A percentile compares a stretch with the other conserved stretches of the same genome.
Evolutionary conservation across 2,113 vertebrate genomes (phyloP).

Genomic region (Malurus elegans): DNA sequence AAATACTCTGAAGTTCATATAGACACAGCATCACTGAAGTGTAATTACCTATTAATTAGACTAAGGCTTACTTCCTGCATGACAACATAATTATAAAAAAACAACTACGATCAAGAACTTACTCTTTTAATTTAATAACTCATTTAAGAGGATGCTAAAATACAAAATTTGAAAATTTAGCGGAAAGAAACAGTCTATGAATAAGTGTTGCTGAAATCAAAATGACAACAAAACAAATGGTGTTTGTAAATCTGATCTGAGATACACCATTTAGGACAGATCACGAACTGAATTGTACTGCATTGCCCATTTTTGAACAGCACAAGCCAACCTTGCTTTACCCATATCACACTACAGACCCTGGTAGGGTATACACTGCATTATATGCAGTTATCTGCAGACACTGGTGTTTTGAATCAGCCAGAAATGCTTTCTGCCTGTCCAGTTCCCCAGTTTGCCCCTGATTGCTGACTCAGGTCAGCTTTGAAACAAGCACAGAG

Average conservation of each 20-base stretch:
- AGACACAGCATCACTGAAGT: rapidly evolving
- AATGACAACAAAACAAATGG: not conserved
- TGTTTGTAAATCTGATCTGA: not conserved
- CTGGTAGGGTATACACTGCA: not conserved
- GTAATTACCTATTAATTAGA: not conserved
- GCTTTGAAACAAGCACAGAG: not conserved
- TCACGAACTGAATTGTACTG: not conserved
- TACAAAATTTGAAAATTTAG: not conserved
- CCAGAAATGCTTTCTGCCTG: not conserved
- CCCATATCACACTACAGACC: not conserved
- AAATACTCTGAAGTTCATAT: not conserved
- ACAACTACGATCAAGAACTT: not conserved
- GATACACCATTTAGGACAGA: not conserved
- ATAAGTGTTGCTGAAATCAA: not conserved
- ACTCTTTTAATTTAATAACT: not conserved
- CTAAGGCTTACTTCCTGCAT: not conserved
- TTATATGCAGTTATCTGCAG: not conserved
- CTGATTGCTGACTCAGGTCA: not conserved
- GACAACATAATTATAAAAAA: not conserved
- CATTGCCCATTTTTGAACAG: not conserved
- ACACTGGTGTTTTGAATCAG: not conserved
- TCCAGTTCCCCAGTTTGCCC: not conserved
- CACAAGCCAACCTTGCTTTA: not conserved
- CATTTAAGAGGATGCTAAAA: not conserved
- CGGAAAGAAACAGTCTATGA: not conserved